Evolutionary conservation across 1,140 invertebrate genomes (phyloP).

Genomic region (Camponotus floridanus): DNA sequence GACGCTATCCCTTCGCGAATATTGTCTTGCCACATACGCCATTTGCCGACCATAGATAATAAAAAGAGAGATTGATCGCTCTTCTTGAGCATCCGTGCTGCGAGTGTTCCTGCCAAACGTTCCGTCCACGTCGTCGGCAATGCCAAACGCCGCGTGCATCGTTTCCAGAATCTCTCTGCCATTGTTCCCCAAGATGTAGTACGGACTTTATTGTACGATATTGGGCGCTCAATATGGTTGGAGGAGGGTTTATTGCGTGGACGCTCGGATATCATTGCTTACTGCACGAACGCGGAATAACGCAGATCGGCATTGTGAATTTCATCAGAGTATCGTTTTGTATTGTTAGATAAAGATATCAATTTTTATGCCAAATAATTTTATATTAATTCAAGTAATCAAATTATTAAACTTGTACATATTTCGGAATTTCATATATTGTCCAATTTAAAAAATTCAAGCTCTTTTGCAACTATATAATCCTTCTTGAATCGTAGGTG

Average conservation of each 20-base stretch:
- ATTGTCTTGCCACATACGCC: constrained; percentile 58
- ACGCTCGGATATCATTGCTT: constrained; percentile 33
- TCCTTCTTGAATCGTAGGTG: background rate
- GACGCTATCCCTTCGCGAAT: constrained; percentile 63
- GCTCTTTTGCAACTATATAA: background rate
- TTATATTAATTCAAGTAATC: background rate
- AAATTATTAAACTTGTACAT: background rate
- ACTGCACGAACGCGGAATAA: constrained; percentile 28
- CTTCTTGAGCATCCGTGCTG: constrained; percentile 26
- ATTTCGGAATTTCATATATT: constrained; percentile 3
- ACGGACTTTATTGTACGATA: constrained; percentile 68
- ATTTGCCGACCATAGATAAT: constrained; percentile 62
- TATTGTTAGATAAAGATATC: constrained; percentile 7
- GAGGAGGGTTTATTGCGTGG: constrained; percentile 61
- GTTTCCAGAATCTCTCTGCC: constrained; percentile 70
- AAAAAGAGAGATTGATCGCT: constrained; percentile 70
- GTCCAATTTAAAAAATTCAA: background rate
- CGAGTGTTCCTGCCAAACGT: constrained; percentile 66
- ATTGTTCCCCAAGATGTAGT: constrained; percentile 71
- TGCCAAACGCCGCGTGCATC: constrained; percentile 70
- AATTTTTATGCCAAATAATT: background rate
- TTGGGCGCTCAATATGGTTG: constrained; percentile 47
- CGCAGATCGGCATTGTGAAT: constrained; percentile 3
- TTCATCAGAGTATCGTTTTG: background rate
- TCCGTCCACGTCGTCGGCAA: constrained; percentile 51